Percentiles rank a stretch among this genome's conserved stretches.
These are phyloP conservation scores for Liolophura sinensis DNA, from an alignment of 1,140 invertebrate species.

Conservation along the genomic window DNA sequence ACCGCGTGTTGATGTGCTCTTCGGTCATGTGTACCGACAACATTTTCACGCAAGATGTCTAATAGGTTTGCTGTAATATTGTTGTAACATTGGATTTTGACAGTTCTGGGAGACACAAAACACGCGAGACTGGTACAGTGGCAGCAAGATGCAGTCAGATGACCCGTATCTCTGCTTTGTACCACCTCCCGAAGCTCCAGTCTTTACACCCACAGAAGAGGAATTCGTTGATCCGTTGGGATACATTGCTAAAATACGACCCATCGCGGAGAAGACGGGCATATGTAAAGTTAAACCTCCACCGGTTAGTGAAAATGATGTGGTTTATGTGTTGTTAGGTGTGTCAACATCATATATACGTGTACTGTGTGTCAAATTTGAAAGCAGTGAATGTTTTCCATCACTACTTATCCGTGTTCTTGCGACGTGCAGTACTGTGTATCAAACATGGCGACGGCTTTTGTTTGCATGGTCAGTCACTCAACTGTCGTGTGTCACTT, in stretches of 20 bases:
- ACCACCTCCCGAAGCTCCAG: slow-evolving; percentile 74
- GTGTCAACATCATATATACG: too few relatives aligned
- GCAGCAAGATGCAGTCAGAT: slow-evolving; percentile 15
- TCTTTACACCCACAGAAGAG: slow-evolving; percentile 82
- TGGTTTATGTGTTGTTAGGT: neutral
- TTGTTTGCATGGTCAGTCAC: slow-evolving; percentile 25
- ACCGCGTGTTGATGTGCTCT: too few relatives aligned
- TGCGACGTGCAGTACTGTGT: slow-evolving; percentile 34
- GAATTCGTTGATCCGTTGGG: slow-evolving; percentile 91
- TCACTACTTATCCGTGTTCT: neutral
- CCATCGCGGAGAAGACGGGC: slow-evolving; percentile 81
- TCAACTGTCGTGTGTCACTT: neutral
- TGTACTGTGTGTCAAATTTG: neutral
- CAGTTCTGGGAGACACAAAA: neutral
- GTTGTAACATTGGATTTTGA: slow-evolving; percentile 7
- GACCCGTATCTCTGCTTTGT: slow-evolving; percentile 47
- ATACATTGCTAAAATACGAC: slow-evolving; percentile 86
- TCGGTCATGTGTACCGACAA: too few relatives aligned
- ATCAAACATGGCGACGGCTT: slow-evolving; percentile 54
- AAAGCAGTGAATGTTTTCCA: neutral
- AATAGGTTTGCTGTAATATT: slow-evolving; percentile 1
- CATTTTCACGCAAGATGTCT: too few relatives aligned
- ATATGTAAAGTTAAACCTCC: slow-evolving; percentile 91
- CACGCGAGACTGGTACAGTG: neutral
- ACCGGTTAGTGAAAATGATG: slow-evolving; percentile 54